A percentile compares a stretch with the other conserved stretches of the same genome.
Conservation (phyloP, 2,888 invertebrate species). For the Amiota minor region DNA sequence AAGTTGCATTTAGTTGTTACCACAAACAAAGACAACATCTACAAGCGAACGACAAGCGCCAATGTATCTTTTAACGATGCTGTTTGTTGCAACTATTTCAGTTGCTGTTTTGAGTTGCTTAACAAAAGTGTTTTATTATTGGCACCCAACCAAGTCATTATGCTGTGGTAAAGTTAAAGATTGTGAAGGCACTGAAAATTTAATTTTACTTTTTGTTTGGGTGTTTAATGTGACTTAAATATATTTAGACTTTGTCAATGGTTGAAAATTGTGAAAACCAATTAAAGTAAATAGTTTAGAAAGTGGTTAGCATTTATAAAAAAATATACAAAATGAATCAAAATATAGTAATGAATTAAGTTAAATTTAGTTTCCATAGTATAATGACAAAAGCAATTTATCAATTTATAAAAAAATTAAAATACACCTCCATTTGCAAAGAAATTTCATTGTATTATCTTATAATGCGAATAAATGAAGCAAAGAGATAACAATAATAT, state of each 20-base stretch:
- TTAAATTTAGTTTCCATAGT: background rate
- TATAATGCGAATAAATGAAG: too few species aligned
- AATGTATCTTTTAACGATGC: slow-evolving; percentile 22
- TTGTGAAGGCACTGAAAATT: slow-evolving; percentile 3
- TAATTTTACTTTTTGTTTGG: background rate
- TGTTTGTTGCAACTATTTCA: slow-evolving; percentile 23
- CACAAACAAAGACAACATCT: slow-evolving; percentile 4
- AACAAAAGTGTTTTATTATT: slow-evolving; percentile 14
- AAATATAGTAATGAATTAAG: background rate
- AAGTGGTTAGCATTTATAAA: background rate
- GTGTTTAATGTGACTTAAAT: slow-evolving; percentile 28
- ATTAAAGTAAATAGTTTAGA: background rate
- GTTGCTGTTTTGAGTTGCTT: slow-evolving; percentile 28
- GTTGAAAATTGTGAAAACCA: background rate
- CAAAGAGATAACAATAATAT: too few species aligned
- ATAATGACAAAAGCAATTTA: background rate
- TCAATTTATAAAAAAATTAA: too few species aligned
- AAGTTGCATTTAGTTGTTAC: background rate
- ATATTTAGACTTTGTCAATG: background rate
- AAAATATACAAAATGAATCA: background rate
- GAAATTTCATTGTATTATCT: too few species aligned
- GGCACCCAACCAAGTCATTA: background rate
- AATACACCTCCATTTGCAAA: too few species aligned
- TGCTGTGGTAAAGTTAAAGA: background rate
- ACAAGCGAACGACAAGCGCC: slow-evolving; percentile 28